Conservation (phyloP, 2,797 vertebrate genomes). For the Catharus ustulatus region DNA sequence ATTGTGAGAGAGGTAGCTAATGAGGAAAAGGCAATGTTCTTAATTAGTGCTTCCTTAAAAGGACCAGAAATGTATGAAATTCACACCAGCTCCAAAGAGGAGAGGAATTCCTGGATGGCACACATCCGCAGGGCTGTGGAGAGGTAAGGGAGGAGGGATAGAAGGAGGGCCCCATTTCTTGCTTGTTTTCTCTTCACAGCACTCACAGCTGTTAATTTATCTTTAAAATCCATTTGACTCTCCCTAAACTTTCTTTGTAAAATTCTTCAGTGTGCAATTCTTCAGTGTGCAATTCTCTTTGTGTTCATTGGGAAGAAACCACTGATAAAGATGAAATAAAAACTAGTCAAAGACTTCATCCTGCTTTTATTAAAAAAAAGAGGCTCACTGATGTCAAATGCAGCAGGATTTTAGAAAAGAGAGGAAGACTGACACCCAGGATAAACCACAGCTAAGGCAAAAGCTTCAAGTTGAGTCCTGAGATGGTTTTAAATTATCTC, state of each 20-base stretch:
- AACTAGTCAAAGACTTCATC: neutral
- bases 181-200: neutral
- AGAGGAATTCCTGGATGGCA: constrained; percentile 84
- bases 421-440: neutral
- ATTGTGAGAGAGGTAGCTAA: constrained; percentile 92
- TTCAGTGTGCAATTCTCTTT: neutral
- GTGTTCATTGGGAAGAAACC: neutral
- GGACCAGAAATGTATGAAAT: constrained; percentile 94
- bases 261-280: neutral
- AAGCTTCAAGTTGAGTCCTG: neutral
- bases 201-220: neutral
- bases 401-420: neutral
- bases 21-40: constrained; percentile 89
- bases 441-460: neutral
- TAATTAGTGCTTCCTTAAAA: constrained; percentile 85
- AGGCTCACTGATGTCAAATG: neutral
- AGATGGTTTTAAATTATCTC: neutral
- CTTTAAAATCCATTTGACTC: neutral
- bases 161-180: neutral
- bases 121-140: constrained; percentile 87
- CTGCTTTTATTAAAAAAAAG: neutral
- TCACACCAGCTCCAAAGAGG: constrained; percentile 84
- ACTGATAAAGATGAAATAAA: neutral
- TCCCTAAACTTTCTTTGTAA: neutral
- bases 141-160: constrained; percentile 69